Conservation (phyloP, 2,888 invertebrate genomes). For the Hydrotaea diabolus region DNA sequence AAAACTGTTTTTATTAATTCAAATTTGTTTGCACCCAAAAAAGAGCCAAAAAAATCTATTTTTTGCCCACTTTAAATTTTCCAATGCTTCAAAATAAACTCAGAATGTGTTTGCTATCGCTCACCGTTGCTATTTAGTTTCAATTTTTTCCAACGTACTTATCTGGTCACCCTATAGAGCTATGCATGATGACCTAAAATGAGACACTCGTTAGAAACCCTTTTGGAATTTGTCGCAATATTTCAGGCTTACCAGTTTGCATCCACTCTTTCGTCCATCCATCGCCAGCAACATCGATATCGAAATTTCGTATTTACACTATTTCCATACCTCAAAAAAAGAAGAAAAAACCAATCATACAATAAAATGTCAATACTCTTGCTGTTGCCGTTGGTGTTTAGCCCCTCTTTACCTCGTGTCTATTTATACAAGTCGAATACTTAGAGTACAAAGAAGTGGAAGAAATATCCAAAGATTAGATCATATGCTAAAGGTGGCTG, state of each 20-base stretch:
- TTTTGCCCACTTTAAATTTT: no score
- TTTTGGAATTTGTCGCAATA: neutral
- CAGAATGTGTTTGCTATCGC: no score
- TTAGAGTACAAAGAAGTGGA: constrained; percentile 41
- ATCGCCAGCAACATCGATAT: constrained; percentile 19
- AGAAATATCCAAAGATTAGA: constrained; percentile 58
- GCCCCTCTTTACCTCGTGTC: neutral
- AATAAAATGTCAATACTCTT: constrained; percentile 67
- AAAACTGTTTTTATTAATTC: no score
- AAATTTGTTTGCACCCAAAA: no score
- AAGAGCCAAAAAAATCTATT: no score
- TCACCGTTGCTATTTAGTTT: no score
- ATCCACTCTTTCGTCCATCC: constrained; percentile 20
- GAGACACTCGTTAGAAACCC: no score
- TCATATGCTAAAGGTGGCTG: constrained; percentile 62
- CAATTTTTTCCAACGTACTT: no score
- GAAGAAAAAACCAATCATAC: constrained; percentile 53
- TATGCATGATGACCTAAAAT: no score
- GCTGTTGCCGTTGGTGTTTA: constrained; percentile 2
- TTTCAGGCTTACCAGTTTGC: neutral
- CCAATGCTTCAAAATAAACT: no score
- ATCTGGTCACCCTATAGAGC: no score
- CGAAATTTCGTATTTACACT: constrained; percentile 60
- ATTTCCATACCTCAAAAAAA: constrained; percentile 33
- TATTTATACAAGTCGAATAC: constrained; percentile 36